Evolutionary conservation across 2,797 vertebrate species (phyloP), one percentile per base, ranked within the genome.

Genomic region (Fundulus diaphanus): DNA sequence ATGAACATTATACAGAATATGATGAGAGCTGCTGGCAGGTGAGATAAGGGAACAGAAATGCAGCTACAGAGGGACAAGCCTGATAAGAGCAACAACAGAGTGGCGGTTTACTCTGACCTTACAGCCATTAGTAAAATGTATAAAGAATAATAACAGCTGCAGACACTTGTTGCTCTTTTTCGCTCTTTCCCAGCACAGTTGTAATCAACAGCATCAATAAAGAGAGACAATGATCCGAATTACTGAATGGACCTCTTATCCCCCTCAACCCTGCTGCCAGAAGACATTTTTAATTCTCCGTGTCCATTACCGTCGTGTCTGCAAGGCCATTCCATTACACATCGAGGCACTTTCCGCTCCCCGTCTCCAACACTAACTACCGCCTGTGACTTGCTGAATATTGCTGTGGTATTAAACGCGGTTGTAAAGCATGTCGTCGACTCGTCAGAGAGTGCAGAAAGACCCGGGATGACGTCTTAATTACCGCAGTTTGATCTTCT

Each of bases 281-380:
- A 90, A 92, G 92, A n/a, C 82, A 89, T 90, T 92, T 93, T 89
- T 94, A 93, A 94, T 93, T 93, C 94, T 89, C 81, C 87, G 81
- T 52, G 72, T 88, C 92, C 90, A 91, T 92, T 92, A 92, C 81
- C 84, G 75, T 88, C 86, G 71, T 42, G 79, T 48, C 80, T 56
- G 74, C 73, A 80, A 68, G 49, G 59, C 81, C 82, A 33, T 75
- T 77, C 78, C 84, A 70, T 84, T 69, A 81, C 82, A 77, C 56
- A 59, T 72, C 1, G 7, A 77, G 72, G 57, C 77, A 76, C 81
- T 82, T 74, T 80, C 79, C 11, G 35, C 75, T 70, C 66, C 57
- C 69, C 2, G 56, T 56, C 73, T 85, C 74, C 77, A 73, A 54
- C 51, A 61, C 78, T 51, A 49, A 74, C 63, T 42, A 18, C 75